These are phyloP conservation scores for Dynastes grantii DNA, from an alignment of 2,888 invertebrate genomes.

Conservation along the genomic window DNA sequence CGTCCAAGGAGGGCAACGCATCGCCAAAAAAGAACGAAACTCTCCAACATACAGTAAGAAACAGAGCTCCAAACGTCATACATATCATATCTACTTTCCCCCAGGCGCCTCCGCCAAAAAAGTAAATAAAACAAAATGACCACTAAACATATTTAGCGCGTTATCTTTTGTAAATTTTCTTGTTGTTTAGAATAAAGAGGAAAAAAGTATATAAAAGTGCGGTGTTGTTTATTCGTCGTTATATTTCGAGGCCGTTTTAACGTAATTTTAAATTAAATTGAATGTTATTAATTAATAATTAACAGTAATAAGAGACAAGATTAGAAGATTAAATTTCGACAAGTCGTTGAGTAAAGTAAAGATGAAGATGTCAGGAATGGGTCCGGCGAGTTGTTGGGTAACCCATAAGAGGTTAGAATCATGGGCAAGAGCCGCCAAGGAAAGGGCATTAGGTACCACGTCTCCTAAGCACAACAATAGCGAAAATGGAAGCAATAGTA, in stretches of 20 bases:
- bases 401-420: slow-evolving; percentile 84
- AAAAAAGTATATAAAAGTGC: not conserved
- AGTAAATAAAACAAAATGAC: slow-evolving; percentile 19
- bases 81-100: slow-evolving; percentile 30
- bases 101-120: slow-evolving; percentile 34
- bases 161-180: not conserved
- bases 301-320: not conserved
- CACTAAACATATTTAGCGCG: not conserved
- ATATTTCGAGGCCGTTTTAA: not conserved
- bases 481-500: slow-evolving; percentile 74
- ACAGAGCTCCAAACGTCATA: slow-evolving; percentile 36
- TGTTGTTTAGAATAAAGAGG: not conserved
- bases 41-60: not conserved
- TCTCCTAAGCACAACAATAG: slow-evolving; percentile 68
- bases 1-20: slow-evolving; percentile 49
- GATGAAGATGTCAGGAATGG: slow-evolving; percentile 73
- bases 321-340: not conserved
- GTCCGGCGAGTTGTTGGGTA: slow-evolving; percentile 84
- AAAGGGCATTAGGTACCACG: slow-evolving; percentile 73
- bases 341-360: not conserved
- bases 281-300: not conserved
- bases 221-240: not conserved
- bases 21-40: slow-evolving; percentile 12
- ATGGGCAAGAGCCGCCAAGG: slow-evolving; percentile 84
- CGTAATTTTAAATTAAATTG: not conserved